Evolutionary conservation across 2,888 invertebrate genomes (phyloP), one percentile per base, ranked within the genome.

Genomic region (Beris morrisii): DNA sequence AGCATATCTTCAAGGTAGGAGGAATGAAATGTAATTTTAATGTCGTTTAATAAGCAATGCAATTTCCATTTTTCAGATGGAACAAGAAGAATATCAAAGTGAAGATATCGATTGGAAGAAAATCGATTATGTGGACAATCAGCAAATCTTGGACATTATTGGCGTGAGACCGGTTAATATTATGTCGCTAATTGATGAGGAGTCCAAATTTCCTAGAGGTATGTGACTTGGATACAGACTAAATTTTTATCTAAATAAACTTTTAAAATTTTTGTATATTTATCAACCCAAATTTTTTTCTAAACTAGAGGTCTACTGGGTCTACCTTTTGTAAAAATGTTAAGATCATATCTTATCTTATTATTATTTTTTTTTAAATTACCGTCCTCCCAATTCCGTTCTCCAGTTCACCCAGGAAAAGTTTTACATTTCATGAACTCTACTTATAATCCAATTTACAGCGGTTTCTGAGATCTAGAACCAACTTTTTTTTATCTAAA

Each of bases 121-220:
- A 75, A 93, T 97, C 68, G 88, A 91, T 73, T 97, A 96, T 76
- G 85, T 91, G 11, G 97, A 97, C 77, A 97, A 97, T 81, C 96
- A 96, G 81, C 89, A 89, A 65, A 89, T 93, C 67, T 83, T 97
- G 32, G 95, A 97, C 77, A 82, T 96, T 76, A 91, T 97, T 72
- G 96, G 95, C 6, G 81, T 89, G 70, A 92, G 90, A 75, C 87
- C 92, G 0, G 85, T 97, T 83, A 97, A 95, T 79, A 86, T 97
- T 58, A 87, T 98, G 82, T 89, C 95, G 0, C 84, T 97, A 28
- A 92, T 97, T 66, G 97, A 97, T 77, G 97, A 97, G 77, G 97
- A 97, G 80, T 91, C 94, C 5, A 88, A 86, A 74, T 91, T 91
- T 79, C 91, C 91, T 0, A 90, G 89, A 79, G 80, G 76, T 74